Evolutionary conservation across 1,140 invertebrate genomes (phyloP).

Genomic region (Ridgeia piscesae): DNA sequence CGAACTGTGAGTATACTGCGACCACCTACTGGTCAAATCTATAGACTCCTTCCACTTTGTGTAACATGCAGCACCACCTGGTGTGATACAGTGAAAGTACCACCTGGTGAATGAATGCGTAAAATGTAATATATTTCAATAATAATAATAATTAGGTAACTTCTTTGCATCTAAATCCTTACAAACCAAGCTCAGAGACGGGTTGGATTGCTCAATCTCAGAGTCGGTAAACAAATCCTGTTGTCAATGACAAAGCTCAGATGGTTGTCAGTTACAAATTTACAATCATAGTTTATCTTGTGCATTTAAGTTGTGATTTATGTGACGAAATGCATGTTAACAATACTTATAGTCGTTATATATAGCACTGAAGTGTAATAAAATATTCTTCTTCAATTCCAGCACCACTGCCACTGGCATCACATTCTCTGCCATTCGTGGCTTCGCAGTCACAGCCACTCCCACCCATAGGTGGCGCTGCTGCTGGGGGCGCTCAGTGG

Average conservation of each 20-base stretch:
- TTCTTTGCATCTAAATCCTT: no score
- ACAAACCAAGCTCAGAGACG: no score
- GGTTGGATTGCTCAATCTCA: no score
- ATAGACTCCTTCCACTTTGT: not conserved
- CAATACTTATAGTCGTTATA: not conserved
- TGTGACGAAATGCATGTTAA: not conserved
- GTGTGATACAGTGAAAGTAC: not conserved
- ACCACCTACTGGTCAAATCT: not conserved
- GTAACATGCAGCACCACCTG: not conserved
- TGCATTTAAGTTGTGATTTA: not conserved
- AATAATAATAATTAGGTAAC: no score
- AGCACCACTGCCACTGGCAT: conserved; percentile 35
- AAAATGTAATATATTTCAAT: not conserved
- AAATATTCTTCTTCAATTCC: conserved; percentile 28
- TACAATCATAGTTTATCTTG: not conserved
- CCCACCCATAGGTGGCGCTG: conserved; percentile 40
- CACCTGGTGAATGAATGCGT: not conserved
- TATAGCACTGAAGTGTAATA: not conserved
- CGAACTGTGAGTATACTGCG: conserved; percentile 55
- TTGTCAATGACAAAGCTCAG: no score
- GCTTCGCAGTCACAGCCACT: conserved; percentile 45
- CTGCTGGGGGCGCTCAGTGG: conserved; percentile 65
- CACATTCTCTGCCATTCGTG: conserved; percentile 41
- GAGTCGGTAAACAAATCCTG: no score
- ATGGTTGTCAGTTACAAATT: not conserved